phyloP scores from a whole-genome alignment of 2,888 invertebrate genomes.

The Chironomus tentans region DNA sequence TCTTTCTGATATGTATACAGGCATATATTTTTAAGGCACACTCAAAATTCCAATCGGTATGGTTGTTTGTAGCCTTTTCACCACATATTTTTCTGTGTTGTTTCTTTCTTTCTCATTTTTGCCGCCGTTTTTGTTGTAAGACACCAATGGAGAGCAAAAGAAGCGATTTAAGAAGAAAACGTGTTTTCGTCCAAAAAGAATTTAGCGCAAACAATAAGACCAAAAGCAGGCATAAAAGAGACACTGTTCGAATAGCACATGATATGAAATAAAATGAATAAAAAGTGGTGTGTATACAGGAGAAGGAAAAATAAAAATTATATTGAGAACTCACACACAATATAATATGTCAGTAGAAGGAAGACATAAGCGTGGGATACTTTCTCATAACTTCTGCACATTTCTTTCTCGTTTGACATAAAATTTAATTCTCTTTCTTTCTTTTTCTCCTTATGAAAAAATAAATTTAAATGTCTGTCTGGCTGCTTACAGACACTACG shows the following conservation, averaged over 20 bases:
- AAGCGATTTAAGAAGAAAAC: slow-evolving; percentile 2
- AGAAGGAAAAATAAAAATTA: neutral
- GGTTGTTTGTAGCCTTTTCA: slow-evolving; percentile 19
- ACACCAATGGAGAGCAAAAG: neutral
- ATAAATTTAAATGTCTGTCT: too few relatives aligned
- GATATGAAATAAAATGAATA: neutral
- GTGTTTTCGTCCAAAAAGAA: slow-evolving; percentile 12
- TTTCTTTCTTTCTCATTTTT: neutral
- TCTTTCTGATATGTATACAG: neutral
- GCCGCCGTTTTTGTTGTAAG: neutral
- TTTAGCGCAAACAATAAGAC: slow-evolving; percentile 3
- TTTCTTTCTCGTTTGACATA: neutral
- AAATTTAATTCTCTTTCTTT: too few relatives aligned
- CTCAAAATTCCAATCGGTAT: slow-evolving; percentile 18
- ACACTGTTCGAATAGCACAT: neutral
- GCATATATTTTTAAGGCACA: neutral
- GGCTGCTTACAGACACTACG: too few relatives aligned
- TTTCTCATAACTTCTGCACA: neutral
- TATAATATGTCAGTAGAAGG: too few relatives aligned
- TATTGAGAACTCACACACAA: too few relatives aligned
- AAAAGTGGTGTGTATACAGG: neutral
- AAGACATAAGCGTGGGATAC: slow-evolving; percentile 1
- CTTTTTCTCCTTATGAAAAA: too few relatives aligned
- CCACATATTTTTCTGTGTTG: neutral
- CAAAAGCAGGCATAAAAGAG: neutral